Evolutionary conservation across 2,797 vertebrate species (phyloP).

Genomic region (Mallotus villosus): DNA sequence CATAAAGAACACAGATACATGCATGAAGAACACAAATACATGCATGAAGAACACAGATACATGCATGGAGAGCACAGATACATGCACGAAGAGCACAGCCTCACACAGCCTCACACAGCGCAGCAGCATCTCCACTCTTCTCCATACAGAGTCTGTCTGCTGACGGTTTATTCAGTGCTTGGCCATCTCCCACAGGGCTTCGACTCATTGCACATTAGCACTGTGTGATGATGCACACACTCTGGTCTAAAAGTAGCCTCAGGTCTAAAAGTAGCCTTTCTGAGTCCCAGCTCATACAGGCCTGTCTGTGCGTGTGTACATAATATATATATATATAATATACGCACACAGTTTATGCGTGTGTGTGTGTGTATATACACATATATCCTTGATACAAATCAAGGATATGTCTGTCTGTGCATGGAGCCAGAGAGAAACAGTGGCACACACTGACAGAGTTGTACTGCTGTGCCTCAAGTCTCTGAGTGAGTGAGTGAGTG

Average conservation of each 20-base stretch:
- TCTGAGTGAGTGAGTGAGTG: neutral
- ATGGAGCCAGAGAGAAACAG: neutral
- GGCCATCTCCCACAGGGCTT: neutral
- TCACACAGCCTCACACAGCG: too few relatives aligned
- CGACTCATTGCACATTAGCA: neutral
- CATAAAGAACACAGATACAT: neutral
- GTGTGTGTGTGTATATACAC: conserved; percentile 16
- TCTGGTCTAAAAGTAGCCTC: neutral
- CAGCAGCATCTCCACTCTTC: too few relatives aligned
- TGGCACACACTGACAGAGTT: conserved; percentile 14
- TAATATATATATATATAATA: neutral
- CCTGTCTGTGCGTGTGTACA: conserved; percentile 19
- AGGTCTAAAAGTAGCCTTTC: neutral
- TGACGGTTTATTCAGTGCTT: neutral
- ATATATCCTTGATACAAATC: neutral
- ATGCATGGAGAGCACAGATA: neutral
- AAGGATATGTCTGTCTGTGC: neutral
- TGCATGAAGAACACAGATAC: neutral
- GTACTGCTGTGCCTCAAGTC: neutral
- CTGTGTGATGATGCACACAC: neutral
- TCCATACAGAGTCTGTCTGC: neutral
- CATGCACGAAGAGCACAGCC: neutral
- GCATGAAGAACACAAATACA: neutral
- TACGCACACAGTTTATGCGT: neutral
- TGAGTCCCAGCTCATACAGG: neutral